Evolutionary conservation across 2,888 invertebrate genomes (phyloP), one percentile per base, ranked within the genome.

Genomic region (Patella ulyssiponensis): DNA sequence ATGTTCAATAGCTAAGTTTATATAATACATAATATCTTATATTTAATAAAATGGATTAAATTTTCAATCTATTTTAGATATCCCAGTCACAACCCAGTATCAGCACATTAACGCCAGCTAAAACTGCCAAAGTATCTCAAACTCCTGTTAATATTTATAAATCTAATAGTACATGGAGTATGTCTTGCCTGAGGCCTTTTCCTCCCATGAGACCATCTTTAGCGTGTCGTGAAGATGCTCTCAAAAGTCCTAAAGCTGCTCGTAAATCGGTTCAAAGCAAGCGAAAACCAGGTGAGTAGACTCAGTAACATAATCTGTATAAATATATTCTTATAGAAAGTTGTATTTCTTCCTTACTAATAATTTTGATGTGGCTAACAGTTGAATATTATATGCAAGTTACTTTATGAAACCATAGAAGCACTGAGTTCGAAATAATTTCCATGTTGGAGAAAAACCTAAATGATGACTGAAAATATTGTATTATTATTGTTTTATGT

Each of bases 181-280:
- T 96, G 90, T 95, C 95, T 87, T 96, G 96, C 92, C 93, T 98
- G 89, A 94, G 97, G 81, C 97, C 97, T 73, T 95, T 97, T 84
- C 96, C 97, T 81, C 97, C 97, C 54, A 93, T 96, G 83, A 94
- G 97, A 86, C 96, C 96, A 82, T 93, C 94, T 86, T 94, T 96
- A 69, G 80, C 87, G 71, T 86, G 86, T 79, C 78, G 88, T 64
- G 89, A 90, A 71, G 88, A 89, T 77, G 86, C 83, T 7, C 82
- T 88, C 71, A 84, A 89, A 71, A 90, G 90, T 81, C 91, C 91
- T 0, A 80, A 89, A 20, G 83, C 86, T 27, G 86, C 84, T 9
- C 76, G 88, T 23, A 88, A 88, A 78, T 82, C 86, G 15, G 88
- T 86, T 11, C 78, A 86, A 2, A 64, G 64, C 20, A 83, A 87